Evolutionary conservation across 2,888 invertebrate species (phyloP).

Genomic region (Hyposoter didymator): DNA sequence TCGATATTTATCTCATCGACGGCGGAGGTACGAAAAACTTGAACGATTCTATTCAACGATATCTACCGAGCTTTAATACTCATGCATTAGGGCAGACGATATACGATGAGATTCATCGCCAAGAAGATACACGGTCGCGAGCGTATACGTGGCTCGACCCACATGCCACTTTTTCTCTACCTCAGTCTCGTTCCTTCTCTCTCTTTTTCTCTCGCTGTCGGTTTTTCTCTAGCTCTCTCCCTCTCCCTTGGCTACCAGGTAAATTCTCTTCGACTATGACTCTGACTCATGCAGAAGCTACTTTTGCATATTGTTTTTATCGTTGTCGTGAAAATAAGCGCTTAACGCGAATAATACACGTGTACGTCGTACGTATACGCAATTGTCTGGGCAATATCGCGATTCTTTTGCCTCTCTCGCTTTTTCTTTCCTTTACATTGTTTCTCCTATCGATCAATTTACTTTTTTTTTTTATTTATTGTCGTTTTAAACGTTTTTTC

Average conservation of each 20-base stretch:
- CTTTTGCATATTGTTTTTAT: neutral
- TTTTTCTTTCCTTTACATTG: neutral
- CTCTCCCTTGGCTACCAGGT: neutral
- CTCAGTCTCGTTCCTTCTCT: conserved; percentile 1
- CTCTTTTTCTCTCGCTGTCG: conserved; percentile 6
- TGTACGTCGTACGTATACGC: neutral
- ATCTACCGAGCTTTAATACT: conserved; percentile 1
- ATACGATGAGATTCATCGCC: conserved; percentile 17
- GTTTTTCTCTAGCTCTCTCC: neutral
- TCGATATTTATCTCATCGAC: neutral
- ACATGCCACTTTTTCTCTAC: conserved; percentile 70
- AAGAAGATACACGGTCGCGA: conserved; percentile 47
- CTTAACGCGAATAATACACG: neutral
- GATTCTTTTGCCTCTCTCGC: too few relatives aligned
- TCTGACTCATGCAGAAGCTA: conserved; percentile 1
- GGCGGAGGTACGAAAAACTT: neutral
- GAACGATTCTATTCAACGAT: neutral
- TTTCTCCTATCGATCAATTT: neutral
- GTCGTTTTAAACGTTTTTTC: neutral
- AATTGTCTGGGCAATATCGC: too few relatives aligned
- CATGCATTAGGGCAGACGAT: neutral
- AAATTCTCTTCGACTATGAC: conserved; percentile 1
- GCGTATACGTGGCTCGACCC: conserved; percentile 80
- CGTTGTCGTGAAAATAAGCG: conserved; percentile 1
- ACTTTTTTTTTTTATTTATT: neutral